Evolutionary conservation across 2,113 vertebrate species (phyloP).

Genomic region (Nothobranchius furzeri): DNA sequence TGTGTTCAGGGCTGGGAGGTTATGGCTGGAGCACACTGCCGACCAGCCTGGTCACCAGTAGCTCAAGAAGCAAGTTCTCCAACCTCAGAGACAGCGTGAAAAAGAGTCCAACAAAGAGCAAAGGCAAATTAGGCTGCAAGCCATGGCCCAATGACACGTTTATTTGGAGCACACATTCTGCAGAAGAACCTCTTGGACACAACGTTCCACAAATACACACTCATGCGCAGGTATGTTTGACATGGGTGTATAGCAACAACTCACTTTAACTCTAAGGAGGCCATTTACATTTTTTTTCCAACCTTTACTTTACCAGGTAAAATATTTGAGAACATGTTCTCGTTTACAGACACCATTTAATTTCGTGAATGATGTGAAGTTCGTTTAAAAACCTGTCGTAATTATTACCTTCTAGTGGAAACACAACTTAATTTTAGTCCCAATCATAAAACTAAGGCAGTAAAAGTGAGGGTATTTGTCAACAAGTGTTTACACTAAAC

Average conservation of each 20-base stretch:
- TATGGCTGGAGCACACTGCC: slow-evolving; percentile 81
- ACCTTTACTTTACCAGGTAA: too few relatives aligned
- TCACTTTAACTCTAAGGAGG: not conserved
- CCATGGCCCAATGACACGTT: slow-evolving; percentile 72
- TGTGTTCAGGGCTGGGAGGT: slow-evolving; percentile 44
- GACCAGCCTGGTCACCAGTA: slow-evolving; percentile 65
- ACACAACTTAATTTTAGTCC: too few relatives aligned
- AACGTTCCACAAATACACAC: slow-evolving; percentile 54
- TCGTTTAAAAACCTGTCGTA: too few relatives aligned
- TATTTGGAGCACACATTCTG: slow-evolving; percentile 72
- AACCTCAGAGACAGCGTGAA: slow-evolving; percentile 84
- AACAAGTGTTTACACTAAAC: too few relatives aligned
- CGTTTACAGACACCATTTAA: too few relatives aligned
- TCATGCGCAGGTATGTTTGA: slow-evolving; percentile 61
- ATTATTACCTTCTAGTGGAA: too few relatives aligned
- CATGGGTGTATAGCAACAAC: not conserved
- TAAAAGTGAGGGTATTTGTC: too few relatives aligned
- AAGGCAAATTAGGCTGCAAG: slow-evolving; percentile 75
- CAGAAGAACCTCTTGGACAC: slow-evolving; percentile 61
- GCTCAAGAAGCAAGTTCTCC: slow-evolving; percentile 76
- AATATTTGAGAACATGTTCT: too few relatives aligned
- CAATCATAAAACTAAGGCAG: too few relatives aligned
- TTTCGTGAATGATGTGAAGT: too few relatives aligned
- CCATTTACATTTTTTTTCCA: not conserved
- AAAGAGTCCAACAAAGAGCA: slow-evolving; percentile 87